These are phyloP conservation scores for Perccottus glenii DNA, from an alignment of 2,113 vertebrate species.

Conservation along the genomic window DNA sequence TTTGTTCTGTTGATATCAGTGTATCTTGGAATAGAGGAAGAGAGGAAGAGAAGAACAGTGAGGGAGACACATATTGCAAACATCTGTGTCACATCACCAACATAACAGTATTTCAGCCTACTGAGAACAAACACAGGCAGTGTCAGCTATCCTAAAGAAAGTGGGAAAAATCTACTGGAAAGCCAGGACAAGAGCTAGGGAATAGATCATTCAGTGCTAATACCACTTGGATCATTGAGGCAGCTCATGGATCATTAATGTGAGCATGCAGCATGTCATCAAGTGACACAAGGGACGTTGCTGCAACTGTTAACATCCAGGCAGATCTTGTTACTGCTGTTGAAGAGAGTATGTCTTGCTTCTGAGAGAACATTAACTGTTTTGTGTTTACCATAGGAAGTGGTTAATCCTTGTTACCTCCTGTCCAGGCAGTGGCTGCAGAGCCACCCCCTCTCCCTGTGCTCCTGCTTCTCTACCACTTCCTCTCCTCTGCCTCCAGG, in stretches of 20 bases:
- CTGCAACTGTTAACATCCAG: conserved; percentile 73
- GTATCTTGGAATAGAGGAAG: conserved; percentile 79
- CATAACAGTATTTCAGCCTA: conserved; percentile 77
- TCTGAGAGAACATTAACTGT: conserved; percentile 51
- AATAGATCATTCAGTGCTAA: conserved; percentile 49
- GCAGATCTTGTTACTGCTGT: conserved; percentile 57
- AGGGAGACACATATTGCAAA: conserved; percentile 65
- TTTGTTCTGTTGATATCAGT: conserved; percentile 74
- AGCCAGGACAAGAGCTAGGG: conserved; percentile 73
- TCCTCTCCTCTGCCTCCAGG: conserved; percentile 68
- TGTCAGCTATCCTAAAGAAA: conserved; percentile 72
- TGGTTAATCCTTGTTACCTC: conserved; percentile 76
- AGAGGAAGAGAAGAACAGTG: conserved; percentile 74
- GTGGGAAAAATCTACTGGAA: conserved; percentile 57
- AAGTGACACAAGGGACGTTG: conserved; percentile 53
- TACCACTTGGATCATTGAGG: conserved; percentile 58
- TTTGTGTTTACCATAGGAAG: conserved; percentile 66
- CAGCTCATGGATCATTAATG: conserved; percentile 63
- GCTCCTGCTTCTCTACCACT: conserved; percentile 60
- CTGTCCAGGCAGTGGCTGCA: conserved; percentile 77
- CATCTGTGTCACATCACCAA: conserved; percentile 68
- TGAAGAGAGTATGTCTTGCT: conserved; percentile 56
- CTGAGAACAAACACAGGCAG: conserved; percentile 76
- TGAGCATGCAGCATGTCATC: conserved; percentile 63
- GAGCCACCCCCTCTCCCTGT: conserved; percentile 70